phyloP scores from a whole-genome alignment of 1,140 invertebrate genomes.

The Ostrea edulis region DNA sequence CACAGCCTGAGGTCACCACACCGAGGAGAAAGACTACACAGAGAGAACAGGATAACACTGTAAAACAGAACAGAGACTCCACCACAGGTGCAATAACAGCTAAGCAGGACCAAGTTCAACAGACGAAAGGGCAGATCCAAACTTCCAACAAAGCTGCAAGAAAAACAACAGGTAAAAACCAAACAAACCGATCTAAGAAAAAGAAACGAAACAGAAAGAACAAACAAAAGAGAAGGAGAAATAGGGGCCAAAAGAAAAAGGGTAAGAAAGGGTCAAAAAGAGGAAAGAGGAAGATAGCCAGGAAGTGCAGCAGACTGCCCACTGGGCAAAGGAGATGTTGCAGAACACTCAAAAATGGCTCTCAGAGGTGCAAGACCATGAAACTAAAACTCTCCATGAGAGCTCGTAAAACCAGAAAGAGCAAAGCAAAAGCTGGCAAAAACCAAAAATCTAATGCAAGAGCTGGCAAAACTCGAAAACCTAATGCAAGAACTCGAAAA shows the following conservation, averaged over 20 bases:
- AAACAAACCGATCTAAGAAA: constrained; percentile 4
- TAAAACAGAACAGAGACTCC: constrained; percentile 25
- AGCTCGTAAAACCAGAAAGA: constrained; percentile 6
- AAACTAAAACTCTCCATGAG: background rate
- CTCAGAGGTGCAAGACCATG: constrained; percentile 45
- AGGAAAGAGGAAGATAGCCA: constrained; percentile 55
- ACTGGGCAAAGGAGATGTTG: constrained; percentile 43
- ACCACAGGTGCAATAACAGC: background rate
- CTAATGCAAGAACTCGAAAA: background rate
- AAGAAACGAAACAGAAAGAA: constrained; percentile 52
- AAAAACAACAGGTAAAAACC: constrained; percentile 38
- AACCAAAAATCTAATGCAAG: background rate
- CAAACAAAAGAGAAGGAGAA: constrained; percentile 48
- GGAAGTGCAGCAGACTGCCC: constrained; percentile 42
- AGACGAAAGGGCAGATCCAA: constrained; percentile 25
- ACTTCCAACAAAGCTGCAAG: constrained; percentile 21
- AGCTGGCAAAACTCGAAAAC: background rate
- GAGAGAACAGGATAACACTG: constrained; percentile 18
- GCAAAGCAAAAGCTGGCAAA: constrained; percentile 21
- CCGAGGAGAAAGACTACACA: background rate
- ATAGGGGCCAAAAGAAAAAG: constrained; percentile 53
- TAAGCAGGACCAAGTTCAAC: background rate
- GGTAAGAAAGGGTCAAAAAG: constrained; percentile 55
- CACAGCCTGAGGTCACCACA: constrained; percentile 4
- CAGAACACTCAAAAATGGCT: constrained; percentile 43